Evolutionary conservation across 2,113 vertebrate species (phyloP), one percentile per base, ranked within the genome.

Genomic region (Hippocampus guttulatus): DNA sequence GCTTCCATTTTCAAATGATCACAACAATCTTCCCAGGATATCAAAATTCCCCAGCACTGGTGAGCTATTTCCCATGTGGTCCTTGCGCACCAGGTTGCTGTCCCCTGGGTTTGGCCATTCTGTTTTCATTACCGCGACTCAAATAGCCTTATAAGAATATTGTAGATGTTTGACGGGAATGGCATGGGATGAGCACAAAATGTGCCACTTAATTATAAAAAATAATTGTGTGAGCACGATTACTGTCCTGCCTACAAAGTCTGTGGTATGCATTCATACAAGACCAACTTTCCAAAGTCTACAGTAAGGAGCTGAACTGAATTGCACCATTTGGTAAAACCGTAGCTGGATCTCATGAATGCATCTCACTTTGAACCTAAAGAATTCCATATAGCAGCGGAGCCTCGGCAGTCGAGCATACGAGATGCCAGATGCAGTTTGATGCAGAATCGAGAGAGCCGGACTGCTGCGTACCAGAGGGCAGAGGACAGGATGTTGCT

Each of bases 401-500:
- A 49, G 51, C 8, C 69, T 12, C 68, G 63, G 57, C 69, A 66
- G 27, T 18, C 63, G 20, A 61, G 14, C 8, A 45, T 8, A 16
- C 54, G 45, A 51, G 33, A 41, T 58, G 51, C 30, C 64, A 74
- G 68, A 57, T 51, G 52, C 27, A 47, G 9, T 61, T 57, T 43
- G 15, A 68, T 71, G 15, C 30, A 66, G 52, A 25, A 47, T 60
- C 67, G 14, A 55, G 16, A 57, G 45, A 72, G 52, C 64, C 18
- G 27, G 43, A 64, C 7, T 73, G 43, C 60, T 30, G 60, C 18
- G 30, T 67, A 64, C 57, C 51, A 57, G 61, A 71, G 40, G 38
- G 10, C 23, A 65, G 55, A 33, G 47, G 70, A 73, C 67, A 73
- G 23, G 63, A 64, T 21, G 25, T 21, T 30, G 18, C 45, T 70